These are phyloP conservation scores for Diloba caeruleocephala DNA, from an alignment of 2,888 invertebrate genomes.

Conservation along the genomic window DNA sequence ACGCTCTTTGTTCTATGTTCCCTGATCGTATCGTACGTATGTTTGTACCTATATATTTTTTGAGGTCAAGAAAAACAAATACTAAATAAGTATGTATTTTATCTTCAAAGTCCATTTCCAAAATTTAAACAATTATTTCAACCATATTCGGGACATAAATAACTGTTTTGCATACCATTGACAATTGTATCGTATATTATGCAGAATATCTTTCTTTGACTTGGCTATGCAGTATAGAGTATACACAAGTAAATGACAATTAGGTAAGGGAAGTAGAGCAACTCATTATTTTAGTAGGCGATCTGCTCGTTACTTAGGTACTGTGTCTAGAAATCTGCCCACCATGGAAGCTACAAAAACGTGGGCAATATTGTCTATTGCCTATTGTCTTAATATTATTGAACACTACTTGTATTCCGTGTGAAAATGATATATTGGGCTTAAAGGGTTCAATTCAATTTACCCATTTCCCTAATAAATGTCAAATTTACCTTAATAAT, in stretches of 20 bases:
- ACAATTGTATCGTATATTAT: constrained; percentile 32
- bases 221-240: constrained; percentile 6
- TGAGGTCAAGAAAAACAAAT: constrained; percentile 6
- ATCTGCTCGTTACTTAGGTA: constrained; percentile 34
- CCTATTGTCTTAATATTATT: constrained; percentile 35
- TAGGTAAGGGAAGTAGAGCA: constrained; percentile 39
- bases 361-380: constrained; percentile 44
- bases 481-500: constrained; percentile 13
- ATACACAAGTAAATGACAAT: constrained; percentile 35
- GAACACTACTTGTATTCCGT: constrained; percentile 18
- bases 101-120: constrained; percentile 35
- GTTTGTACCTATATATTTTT: constrained; percentile 6
- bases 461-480: too few relatives aligned
- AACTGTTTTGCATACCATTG: constrained; percentile 42
- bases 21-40: constrained; percentile 1
- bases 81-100: constrained; percentile 19
- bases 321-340: constrained; percentile 45
- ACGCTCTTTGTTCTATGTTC: neutral
- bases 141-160: constrained; percentile 14
- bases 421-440: constrained; percentile 17
- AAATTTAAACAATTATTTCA: constrained; percentile 33
- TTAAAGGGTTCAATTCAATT: neutral
- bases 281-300: constrained; percentile 23
- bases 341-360: constrained; percentile 33
- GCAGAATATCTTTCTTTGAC: constrained; percentile 14